These are phyloP conservation scores for Dione juno DNA, from an alignment of 2,888 invertebrate genomes.

Conservation along the genomic window DNA sequence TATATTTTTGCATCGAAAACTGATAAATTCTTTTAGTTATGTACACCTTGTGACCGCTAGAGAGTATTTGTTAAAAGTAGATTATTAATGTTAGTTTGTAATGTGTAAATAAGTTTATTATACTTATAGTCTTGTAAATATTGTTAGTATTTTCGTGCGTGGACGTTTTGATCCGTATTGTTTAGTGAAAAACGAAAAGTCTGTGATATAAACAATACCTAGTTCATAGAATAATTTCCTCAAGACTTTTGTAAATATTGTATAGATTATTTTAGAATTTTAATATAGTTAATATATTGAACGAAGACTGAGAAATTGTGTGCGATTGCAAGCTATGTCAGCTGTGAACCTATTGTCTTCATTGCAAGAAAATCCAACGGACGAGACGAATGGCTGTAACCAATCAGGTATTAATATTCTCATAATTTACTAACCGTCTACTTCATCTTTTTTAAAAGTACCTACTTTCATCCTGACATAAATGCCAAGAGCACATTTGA, in stretches of 20 bases:
- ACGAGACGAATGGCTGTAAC: conserved; percentile 73
- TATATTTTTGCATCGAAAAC: conserved; percentile 84
- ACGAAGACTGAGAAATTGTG: conserved; percentile 80
- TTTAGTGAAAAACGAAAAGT: conserved; percentile 84
- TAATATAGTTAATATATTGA: conserved; percentile 80
- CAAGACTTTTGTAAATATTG: conserved; percentile 82
- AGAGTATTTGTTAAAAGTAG: conserved; percentile 82
- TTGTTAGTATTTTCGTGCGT: conserved; percentile 83
- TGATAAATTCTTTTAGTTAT: conserved; percentile 84
- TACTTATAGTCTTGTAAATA: conserved; percentile 81
- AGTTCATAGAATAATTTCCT: conserved; percentile 81
- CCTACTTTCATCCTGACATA: conserved; percentile 25
- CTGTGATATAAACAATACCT: conserved; percentile 85
- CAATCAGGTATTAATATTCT: conserved; percentile 63
- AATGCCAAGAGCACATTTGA: conserved; percentile 24
- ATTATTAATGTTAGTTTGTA: conserved; percentile 81
- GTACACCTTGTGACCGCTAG: conserved; percentile 82
- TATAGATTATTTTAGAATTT: conserved; percentile 79
- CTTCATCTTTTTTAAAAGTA: conserved; percentile 31
- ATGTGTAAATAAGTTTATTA: conserved; percentile 83
- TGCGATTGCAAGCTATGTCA: conserved; percentile 80
- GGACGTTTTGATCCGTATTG: conserved; percentile 84
- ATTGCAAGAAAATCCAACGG: conserved; percentile 78
- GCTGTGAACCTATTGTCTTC: conserved; percentile 80
- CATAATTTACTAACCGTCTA: conserved; percentile 13